phyloP scores from a whole-genome alignment of 1,140 invertebrate genomes.

The Bombus sibiricus region DNA sequence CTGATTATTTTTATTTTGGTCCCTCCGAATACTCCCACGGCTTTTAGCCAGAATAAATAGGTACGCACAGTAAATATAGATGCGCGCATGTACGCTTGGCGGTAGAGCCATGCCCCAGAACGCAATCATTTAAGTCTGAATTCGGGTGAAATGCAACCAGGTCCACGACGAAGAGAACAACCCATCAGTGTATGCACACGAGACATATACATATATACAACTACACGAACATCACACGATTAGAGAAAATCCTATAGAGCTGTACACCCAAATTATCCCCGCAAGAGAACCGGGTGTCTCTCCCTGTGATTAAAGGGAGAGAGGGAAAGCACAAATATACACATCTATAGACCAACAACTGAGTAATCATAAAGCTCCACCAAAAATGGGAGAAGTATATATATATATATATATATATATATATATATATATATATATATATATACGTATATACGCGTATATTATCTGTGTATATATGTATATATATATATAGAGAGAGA shows the following conservation, averaged over 20 bases:
- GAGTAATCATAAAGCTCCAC: not conserved
- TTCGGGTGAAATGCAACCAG: slow-evolving; percentile 68
- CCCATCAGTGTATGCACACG: slow-evolving; percentile 6
- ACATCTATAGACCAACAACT: not conserved
- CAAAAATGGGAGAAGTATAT: not conserved
- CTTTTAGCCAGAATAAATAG: slow-evolving; percentile 52
- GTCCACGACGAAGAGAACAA: slow-evolving; percentile 49
- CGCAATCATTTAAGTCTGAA: slow-evolving; percentile 50
- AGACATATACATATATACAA: not conserved
- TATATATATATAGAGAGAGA: not conserved
- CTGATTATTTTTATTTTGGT: not conserved
- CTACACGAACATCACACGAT: not conserved
- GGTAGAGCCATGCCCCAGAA: slow-evolving; percentile 17
- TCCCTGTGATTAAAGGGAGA: not conserved
- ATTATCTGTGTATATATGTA: not conserved
- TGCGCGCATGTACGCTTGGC: slow-evolving; percentile 57
- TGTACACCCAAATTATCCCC: not conserved
- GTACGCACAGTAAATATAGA: slow-evolving; percentile 67
- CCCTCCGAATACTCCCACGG: slow-evolving; percentile 1
- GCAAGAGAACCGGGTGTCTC: slow-evolving; percentile 20
- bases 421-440: not conserved
- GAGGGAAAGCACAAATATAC: not conserved
- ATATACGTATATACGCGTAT: not conserved
- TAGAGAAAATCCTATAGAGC: not conserved
- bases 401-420: not conserved